Conservation (phyloP, 2,888 invertebrate genomes). For the Ariolimax columbianus region DNA sequence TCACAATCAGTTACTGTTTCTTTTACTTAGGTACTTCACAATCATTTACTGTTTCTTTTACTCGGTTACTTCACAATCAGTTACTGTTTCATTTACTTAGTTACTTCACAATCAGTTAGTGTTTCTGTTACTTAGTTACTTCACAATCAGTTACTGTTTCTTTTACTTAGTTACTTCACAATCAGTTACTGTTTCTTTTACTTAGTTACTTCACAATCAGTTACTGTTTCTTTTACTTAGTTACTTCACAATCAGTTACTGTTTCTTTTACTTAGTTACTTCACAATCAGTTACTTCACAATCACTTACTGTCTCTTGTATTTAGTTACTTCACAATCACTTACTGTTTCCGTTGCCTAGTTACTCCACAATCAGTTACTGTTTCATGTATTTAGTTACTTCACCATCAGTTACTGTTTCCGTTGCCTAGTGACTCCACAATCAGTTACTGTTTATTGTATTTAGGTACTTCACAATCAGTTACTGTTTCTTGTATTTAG, state of each 20-base stretch:
- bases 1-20: neutral
- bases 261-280: neutral
- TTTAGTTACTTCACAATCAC: too few relatives aligned
- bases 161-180: too few relatives aligned
- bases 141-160: too few relatives aligned
- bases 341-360: neutral
- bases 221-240: neutral
- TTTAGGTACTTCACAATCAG: neutral
- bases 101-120: too few relatives aligned
- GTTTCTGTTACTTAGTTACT: neutral
- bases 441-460: conserved; percentile 60
- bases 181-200: too few relatives aligned
- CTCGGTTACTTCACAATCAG: conserved; percentile 76
- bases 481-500: neutral
- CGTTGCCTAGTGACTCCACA: conserved; percentile 69
- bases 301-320: conserved; percentile 74
- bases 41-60: neutral
- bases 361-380: neutral
- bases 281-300: conserved; percentile 64
- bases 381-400: neutral
- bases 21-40: neutral
- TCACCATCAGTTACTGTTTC: neutral
- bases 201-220: too few relatives aligned
- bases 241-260: neutral
- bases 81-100: too few relatives aligned